Base-by-base conservation (phyloP, 2,888 invertebrate genomes). In the Priocnemis perturbator region DNA sequence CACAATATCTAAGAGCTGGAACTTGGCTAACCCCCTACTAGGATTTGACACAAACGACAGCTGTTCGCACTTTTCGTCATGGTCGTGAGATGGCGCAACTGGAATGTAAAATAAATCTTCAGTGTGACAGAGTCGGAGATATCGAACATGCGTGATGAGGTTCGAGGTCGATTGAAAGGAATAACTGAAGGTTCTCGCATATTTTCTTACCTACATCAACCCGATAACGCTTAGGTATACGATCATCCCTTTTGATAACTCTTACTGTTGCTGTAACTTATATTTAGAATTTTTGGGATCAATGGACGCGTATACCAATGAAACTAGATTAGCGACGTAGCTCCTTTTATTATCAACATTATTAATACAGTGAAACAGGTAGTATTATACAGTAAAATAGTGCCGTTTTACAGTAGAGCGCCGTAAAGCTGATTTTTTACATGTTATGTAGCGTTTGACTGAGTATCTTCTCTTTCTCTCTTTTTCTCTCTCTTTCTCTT, bases 371-470 rank as follows among this genome's bases (percentile, higher is more conserved):
- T 80, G 81, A 85, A 86, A 86, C 82, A 85, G 81, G 78, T 82
- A 83, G 73, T 85, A 85, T 85, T 77, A 85, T 87, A 87, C 85
- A 87, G 76, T 83, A 84, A 85, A 86, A 83, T 87, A 86, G 86
- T 84, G 84, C 82, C 85, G 82, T 86, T 85, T 82, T 81, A 85
- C 77, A 84, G 67, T 81, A 78, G 74, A 77, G 72, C 74, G 78
- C 73, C 69, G 64, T 81, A 76, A 82, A 83, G 82, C 81, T 37
- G 11, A 37, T 81, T 83, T 82, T 84, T 83, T 83, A 83, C 83
- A 82, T 70, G 65, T 77, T 78, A 74, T 77, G 70, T 73, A 78
- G 74, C 72, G 66, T 70, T 77, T 73, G 69, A 78, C 68, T 69
- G 75, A 76, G 69, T 70, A 65, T 64, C 30, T 50, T 59, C 59